Percentiles rank a stretch among this genome's conserved stretches.
phyloP scores from a whole-genome alignment of 2,113 vertebrate species.

The Rhadina sibilatrix region DNA sequence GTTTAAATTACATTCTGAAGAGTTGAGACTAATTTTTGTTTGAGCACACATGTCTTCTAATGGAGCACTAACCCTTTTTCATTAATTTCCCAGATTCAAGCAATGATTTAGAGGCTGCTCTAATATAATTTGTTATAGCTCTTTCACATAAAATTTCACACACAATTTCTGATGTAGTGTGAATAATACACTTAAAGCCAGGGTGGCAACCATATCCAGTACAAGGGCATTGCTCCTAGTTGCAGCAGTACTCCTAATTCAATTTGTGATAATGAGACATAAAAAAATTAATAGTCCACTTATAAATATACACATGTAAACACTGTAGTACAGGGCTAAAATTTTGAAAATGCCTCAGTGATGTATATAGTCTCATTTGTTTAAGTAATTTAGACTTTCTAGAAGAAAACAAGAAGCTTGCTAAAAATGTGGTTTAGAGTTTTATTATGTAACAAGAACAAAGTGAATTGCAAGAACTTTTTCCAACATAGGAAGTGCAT shows the following conservation, averaged over 20 bases:
- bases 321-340: accelerated
- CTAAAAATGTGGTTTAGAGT: background rate
- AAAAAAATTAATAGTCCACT: background rate
- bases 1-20: background rate
- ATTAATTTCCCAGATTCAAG: background rate
- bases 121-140: background rate
- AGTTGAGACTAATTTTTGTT: background rate
- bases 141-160: background rate
- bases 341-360: background rate
- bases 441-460: background rate
- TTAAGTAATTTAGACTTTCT: background rate
- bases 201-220: background rate
- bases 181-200: background rate
- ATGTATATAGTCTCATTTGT: background rate
- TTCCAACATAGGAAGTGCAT: background rate
- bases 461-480: background rate
- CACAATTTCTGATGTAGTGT: background rate
- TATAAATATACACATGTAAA: background rate
- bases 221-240: background rate
- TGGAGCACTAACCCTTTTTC: background rate
- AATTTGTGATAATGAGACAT: background rate
- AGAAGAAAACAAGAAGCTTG: background rate
- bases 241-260: background rate
- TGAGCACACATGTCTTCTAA: background rate
- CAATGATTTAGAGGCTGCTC: background rate